Base-by-base conservation (phyloP, 2,113 vertebrate genomes). In the Pundamilia nyererei region DNA sequence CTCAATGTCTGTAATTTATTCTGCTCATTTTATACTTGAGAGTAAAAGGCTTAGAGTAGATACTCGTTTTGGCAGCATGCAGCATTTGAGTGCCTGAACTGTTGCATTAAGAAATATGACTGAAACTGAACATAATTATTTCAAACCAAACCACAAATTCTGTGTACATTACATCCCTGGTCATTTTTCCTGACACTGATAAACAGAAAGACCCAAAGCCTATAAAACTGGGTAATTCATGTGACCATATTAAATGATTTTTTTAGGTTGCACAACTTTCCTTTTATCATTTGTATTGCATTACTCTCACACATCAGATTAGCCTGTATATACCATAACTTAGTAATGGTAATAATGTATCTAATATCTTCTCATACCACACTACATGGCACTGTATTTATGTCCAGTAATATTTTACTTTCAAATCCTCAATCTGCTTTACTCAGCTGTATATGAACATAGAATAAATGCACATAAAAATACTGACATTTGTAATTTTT, bases 151-250 rank as follows among this genome's bases (percentile, higher is more conserved):
- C 24, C 42, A 77, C 42, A 29, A 49, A 31, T 77, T 31, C 24
- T 49, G 15, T 47, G 14, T 75, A 75, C 14, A 29, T 75, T 19
- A 31, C 42, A 75, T 47, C 70, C 42, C 24, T 31, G 0, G 3
- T 75, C 42, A 4, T 75, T 29, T 70, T 75, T 49, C 42, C 14
- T 75, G 68, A 75, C 40, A 29, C 24, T 17, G 65, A 45, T 26
- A 47, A 47, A 72, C 21, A 26, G 5, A 72, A 26, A 42, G 38
- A 42, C 65, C 7, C 12, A 70, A 15, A 26, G 38, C 13, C 21
- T 45, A 29, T 49, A 49, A 77, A 77, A 49, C 70, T 77, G 70
- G 40, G 9, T 72, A 45, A 72, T 47, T 47, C 68, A 17, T 47
- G 68, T 72, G 4, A 47, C 40, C 21, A 45, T 72, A 72, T 72